Base-by-base conservation (phyloP, 2,888 invertebrate species). In the Pseudococcus jackbeardsleyi region DNA sequence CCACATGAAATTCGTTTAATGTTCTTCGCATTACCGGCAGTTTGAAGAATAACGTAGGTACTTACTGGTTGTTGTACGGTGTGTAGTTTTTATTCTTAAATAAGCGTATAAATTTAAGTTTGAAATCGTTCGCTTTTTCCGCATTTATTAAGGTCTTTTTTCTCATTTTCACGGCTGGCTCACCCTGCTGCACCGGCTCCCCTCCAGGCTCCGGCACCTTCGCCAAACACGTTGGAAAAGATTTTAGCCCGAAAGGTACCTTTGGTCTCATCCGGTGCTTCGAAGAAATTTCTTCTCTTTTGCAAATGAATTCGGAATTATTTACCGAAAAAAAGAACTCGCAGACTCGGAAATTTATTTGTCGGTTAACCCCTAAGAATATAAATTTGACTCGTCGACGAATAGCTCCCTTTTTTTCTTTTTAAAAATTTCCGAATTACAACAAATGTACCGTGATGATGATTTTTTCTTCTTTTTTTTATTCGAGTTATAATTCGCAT, bases 301-400 rank as follows among this genome's bases (percentile, higher is more conserved):
- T 59, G 79, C 79, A 42, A 79, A 79, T 79, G 79, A 79, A 79
- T 79, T 79, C 79, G 42, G 79, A 79, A 79, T 79, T 79, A 79
- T 79, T 79, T 79, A 79, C 79, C 42, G 79, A 79, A 79, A 79
- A 79, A 42, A n/a, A 79, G 79, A 79, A 42, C n/a, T 79, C 42
- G 42, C 42, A 79, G 79, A 42, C 42, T 79, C 79, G 79, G 79
- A 79, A 79, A 79, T 79, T 79, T 79, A 79, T 79, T 33, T 79
- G 79, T 42, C 79, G 79, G 79, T 19, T 79, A 79, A 79, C 79
- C 79, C 42, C 79, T 79, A n/a, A 33, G 79, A 79, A 42, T 79
- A 79, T 79, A 79, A 79, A 79, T 79, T 79, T 42, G 42, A 79
- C 79, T 79, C 46, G 79, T 79, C 42, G 42, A 79, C 42, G 42